Percentiles rank a stretch among this genome's conserved stretches.
phyloP scores from a whole-genome alignment of 1,140 invertebrate genomes.

The Bombus breviceps region DNA sequence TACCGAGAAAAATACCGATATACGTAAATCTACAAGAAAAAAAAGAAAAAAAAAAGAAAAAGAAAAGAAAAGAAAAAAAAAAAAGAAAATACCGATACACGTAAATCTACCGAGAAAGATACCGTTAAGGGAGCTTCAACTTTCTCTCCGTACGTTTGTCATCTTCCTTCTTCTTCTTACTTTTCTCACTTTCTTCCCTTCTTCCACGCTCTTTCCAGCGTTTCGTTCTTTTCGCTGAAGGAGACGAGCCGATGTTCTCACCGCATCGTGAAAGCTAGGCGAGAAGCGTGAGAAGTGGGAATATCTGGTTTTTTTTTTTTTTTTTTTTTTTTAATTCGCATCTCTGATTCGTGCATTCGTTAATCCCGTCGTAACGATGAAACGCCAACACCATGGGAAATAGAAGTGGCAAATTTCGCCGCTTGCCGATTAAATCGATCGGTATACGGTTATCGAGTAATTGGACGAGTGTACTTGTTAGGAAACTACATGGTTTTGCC shows the following conservation, averaged over 20 bases:
- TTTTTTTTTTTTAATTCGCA: not conserved
- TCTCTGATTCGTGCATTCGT: not conserved
- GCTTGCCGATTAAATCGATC: too few species aligned
- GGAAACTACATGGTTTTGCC: too few species aligned
- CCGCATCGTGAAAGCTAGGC: slow-evolving; percentile 38
- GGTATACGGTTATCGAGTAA: not conserved
- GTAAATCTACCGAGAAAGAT: slow-evolving; percentile 7
- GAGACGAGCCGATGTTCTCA: slow-evolving; percentile 3
- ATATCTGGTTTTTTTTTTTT: too few species aligned
- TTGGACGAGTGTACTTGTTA: too few species aligned
- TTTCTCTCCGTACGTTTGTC: not conserved
- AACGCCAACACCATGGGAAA: too few species aligned
- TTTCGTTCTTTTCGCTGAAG: not conserved
- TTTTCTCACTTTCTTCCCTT: slow-evolving; percentile 3
- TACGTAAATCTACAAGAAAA: too few species aligned
- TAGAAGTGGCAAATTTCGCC: not conserved
- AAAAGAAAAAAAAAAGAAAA: too few species aligned
- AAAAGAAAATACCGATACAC: too few species aligned
- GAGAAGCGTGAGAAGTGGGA: slow-evolving; percentile 16
- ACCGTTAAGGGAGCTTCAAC: slow-evolving; percentile 46
- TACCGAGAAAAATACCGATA: too few species aligned
- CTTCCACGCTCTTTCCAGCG: not conserved
- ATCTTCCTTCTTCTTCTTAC: not conserved
- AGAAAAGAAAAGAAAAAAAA: too few species aligned
- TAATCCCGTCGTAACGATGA: too few species aligned